phyloP scores from a whole-genome alignment of 2,888 invertebrate species.

The Erannis defoliaria region DNA sequence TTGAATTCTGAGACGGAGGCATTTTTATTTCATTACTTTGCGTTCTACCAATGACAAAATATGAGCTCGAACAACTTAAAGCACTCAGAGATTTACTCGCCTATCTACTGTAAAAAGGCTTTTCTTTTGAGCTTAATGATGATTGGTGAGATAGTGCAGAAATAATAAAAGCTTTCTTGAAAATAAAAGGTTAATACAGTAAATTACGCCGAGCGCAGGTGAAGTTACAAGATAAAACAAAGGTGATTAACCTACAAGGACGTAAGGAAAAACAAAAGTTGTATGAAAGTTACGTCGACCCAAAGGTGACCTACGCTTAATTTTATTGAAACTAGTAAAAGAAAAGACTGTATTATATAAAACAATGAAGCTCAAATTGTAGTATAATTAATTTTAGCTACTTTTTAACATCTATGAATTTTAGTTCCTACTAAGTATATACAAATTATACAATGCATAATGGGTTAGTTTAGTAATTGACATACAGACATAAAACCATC shows the following conservation, averaged over 20 bases:
- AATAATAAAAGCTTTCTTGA: constrained; percentile 26
- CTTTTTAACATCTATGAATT: no score
- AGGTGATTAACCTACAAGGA: constrained; percentile 12
- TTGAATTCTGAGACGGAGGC: background rate
- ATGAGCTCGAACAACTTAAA: background rate
- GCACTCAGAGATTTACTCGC: background rate
- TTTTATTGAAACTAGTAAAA: background rate
- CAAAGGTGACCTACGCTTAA: constrained; percentile 11
- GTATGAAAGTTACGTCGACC: constrained; percentile 17
- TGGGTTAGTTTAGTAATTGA: no score
- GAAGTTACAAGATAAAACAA: constrained; percentile 26
- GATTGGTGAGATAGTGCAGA: constrained; percentile 22
- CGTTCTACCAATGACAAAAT: background rate
- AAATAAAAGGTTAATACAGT: constrained; percentile 10
- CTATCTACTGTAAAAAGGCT: constrained; percentile 1
- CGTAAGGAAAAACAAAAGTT: constrained; percentile 23
- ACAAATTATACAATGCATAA: no score
- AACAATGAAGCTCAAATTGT: background rate
- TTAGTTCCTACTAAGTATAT: no score
- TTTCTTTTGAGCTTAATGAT: constrained; percentile 20
- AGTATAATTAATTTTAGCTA: background rate
- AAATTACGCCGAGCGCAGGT: constrained; percentile 24
- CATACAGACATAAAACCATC: no score
- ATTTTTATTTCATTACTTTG: background rate
- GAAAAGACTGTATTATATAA: background rate